Conservation (phyloP, 1,140 invertebrate species). For the Chironomus tepperi region DNA sequence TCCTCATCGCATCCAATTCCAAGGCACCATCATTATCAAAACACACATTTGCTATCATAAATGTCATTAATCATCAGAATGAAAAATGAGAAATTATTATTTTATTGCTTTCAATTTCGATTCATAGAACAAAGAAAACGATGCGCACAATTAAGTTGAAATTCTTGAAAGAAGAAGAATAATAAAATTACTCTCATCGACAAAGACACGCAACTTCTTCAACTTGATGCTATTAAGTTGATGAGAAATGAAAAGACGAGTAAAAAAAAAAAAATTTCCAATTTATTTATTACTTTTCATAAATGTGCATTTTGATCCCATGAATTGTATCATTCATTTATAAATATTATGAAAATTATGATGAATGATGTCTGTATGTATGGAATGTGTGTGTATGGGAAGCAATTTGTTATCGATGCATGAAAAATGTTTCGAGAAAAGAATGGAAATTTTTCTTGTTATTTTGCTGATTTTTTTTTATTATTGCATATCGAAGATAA, state of each 20-base stretch:
- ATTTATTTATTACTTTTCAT: conserved; percentile 7
- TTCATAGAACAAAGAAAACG: conserved; percentile 17
- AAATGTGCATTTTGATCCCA: conserved; percentile 12
- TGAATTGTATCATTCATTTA: conserved; percentile 4
- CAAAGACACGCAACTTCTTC: background rate
- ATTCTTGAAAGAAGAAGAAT: background rate
- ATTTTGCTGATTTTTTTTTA: background rate
- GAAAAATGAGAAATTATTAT: conserved; percentile 14
- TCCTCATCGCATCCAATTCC: too few relatives aligned
- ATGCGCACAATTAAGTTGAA: conserved; percentile 12
- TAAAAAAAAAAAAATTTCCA: conserved; percentile 1
- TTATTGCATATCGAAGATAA: background rate
- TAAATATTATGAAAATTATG: background rate
- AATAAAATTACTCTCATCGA: background rate
- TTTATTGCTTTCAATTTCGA: conserved; percentile 9
- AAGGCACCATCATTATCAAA: too few relatives aligned
- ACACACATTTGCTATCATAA: background rate
- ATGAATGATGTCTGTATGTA: background rate
- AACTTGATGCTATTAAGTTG: too few relatives aligned
- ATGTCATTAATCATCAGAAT: background rate
- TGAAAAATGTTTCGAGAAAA: background rate
- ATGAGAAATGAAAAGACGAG: background rate
- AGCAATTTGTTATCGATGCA: conserved; percentile 5
- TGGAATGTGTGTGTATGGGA: background rate
- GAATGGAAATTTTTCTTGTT: too few relatives aligned